Conservation (phyloP, 2,888 invertebrate genomes). For the Drosophila pegasa region DNA sequence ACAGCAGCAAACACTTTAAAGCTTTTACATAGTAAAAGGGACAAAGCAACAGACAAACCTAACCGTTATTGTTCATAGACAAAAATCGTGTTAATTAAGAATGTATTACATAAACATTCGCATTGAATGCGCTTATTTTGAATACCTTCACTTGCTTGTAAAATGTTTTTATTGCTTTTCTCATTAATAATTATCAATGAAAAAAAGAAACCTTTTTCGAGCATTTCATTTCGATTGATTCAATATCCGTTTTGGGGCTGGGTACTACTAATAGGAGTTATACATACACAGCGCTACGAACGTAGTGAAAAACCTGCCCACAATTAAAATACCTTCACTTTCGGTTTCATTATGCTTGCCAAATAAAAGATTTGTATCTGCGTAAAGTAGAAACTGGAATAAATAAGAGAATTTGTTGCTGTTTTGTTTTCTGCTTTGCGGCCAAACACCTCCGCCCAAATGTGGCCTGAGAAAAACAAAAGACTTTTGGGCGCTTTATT, state of each 20-base stretch:
- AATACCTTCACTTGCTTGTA: background rate
- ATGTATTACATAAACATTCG: constrained; percentile 1
- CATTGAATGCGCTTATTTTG: background rate
- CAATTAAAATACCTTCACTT: constrained; percentile 73
- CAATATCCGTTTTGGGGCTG: constrained; percentile 34
- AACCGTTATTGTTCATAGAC: background rate
- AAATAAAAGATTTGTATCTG: constrained; percentile 66
- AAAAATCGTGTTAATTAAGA: background rate
- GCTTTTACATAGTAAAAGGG: background rate
- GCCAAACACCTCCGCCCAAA: constrained; percentile 67
- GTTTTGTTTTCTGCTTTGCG: constrained; percentile 40
- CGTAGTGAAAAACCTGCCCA: constrained; percentile 61
- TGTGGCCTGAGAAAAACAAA: constrained; percentile 60
- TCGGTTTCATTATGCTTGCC: constrained; percentile 64
- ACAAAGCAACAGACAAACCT: background rate
- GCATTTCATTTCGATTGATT: constrained; percentile 14
- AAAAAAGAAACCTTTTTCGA: constrained; percentile 8
- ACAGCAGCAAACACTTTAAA: background rate
- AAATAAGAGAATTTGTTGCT: constrained; percentile 60
- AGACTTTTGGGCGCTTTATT: constrained; percentile 57
- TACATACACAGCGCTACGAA: constrained; percentile 1
- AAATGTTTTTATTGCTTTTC: background rate
- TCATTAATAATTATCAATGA: constrained; percentile 7
- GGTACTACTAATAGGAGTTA: background rate
- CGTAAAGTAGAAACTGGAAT: constrained; percentile 60